These are phyloP conservation scores for Epiblema foenella DNA, from an alignment of 2,888 invertebrate genomes.

Conservation along the genomic window DNA sequence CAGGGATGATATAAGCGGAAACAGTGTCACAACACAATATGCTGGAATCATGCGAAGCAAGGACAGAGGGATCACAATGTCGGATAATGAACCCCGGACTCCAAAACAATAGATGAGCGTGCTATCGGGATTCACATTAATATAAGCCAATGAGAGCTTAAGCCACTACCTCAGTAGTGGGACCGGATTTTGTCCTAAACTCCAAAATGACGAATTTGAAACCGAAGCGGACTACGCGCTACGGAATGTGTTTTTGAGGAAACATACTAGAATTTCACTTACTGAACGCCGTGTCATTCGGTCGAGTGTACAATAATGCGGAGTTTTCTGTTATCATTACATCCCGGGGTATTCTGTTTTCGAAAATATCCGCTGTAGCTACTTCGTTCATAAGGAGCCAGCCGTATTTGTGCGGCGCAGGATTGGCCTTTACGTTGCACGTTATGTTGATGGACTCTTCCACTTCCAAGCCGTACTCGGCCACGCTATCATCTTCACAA, in stretches of 20 bases:
- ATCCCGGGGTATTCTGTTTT: conserved; percentile 55
- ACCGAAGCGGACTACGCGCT: not conserved
- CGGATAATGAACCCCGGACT: not conserved
- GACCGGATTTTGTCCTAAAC: too few relatives aligned
- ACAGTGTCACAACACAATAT: too few relatives aligned
- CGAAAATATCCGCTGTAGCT: conserved; percentile 57
- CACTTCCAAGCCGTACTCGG: conserved; percentile 70
- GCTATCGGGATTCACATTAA: not conserved
- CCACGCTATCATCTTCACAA: conserved; percentile 63
- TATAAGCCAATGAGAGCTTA: not conserved
- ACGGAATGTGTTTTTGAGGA: not conserved
- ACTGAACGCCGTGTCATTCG: conserved; percentile 69
- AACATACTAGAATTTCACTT: conserved; percentile 49
- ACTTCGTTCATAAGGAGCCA: conserved; percentile 70
- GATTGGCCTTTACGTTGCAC: conserved; percentile 69
- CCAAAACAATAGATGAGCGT: not conserved
- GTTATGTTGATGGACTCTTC: conserved; percentile 71
- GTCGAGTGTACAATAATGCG: conserved; percentile 64
- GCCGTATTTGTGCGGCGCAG: conserved; percentile 63
- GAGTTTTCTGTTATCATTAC: conserved; percentile 60
- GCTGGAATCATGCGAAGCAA: too few relatives aligned
- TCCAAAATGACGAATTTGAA: too few relatives aligned
- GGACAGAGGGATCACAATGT: not conserved
- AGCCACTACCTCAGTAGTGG: too few relatives aligned
- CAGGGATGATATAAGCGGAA: too few relatives aligned